Base-by-base conservation (phyloP, 2,113 vertebrate species). In the Cnemophilus loriae region DNA sequence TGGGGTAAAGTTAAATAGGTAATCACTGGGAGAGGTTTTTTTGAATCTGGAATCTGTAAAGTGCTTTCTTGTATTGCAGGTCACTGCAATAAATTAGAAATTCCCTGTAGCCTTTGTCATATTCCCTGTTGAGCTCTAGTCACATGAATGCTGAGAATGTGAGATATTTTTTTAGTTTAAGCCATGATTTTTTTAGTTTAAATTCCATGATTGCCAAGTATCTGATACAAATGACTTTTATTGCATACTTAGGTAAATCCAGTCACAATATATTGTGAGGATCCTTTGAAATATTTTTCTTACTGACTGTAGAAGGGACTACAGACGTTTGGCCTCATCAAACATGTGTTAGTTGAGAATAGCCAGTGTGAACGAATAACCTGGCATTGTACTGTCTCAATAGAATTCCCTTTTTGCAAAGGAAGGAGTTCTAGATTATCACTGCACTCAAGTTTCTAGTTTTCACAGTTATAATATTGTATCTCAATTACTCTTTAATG, bases 361-460 rank as follows among this genome's bases (percentile, higher is more conserved):
- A 80, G 10, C 20, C 92, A 33, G 33, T 22, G 37, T 84, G 91
- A 92, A 91, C 82, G 41, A 87, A 91, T 61, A 83, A 88, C 57
- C 46, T 87, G 74, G 47, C 65, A 41, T 78, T 64, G 12, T 77
- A 64, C 81, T 67, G 33, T 80, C 84, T 83, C 76, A 11, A 28
- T 4, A 77, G 42, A 92, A 44, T n/a, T 63, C 16, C 11, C 15
- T 55, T 77, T 81, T 41, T 63, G 70, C 33, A 65, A 64, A 93
- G 87, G 32, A 92, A 97, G 50, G 53, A 46, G 39, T 85, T 97
- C 63, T 91, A 78, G 78, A 55, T 78, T 76, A 88, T 83, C 50
- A 53, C 57, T 93, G 84, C 88, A 84, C 60, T 90, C 47, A 74
- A 30, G 64, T 47, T 96, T 89, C 84, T 61, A 55, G 35, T 77